A percentile compares a stretch with the other conserved stretches of the same genome.
Evolutionary conservation across 2,797 vertebrate genomes (phyloP).

Genomic region (Pseudochirops corinnae): DNA sequence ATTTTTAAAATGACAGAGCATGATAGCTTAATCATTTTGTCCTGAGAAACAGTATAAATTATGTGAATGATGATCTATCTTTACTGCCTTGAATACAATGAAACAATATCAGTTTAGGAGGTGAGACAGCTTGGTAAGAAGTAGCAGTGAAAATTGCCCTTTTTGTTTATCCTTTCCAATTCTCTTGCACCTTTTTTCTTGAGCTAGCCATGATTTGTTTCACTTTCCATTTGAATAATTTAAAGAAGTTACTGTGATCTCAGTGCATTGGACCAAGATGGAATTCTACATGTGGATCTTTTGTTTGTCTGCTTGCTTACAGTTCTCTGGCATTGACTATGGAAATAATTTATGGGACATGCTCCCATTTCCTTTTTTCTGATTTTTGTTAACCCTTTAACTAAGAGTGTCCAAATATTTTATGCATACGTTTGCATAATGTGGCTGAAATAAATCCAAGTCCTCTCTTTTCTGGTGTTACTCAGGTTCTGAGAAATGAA

Average conservation of each 20-base stretch:
- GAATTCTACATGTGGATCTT: slow-evolving; percentile 55
- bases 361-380: slow-evolving; percentile 48
- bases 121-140: not conserved
- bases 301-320: slow-evolving; percentile 61
- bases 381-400: slow-evolving; percentile 43
- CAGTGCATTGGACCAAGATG: not conserved
- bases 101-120: not conserved
- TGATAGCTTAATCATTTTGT: not conserved
- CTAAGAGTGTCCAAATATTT: slow-evolving; percentile 19
- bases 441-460: not conserved
- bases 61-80: not conserved
- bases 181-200: not conserved
- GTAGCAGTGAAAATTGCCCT: slow-evolving; percentile 10
- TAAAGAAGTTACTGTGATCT: slow-evolving; percentile 67
- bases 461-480: slow-evolving; percentile 3
- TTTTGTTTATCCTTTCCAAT: slow-evolving; percentile 43
- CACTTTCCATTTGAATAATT: slow-evolving; percentile 60
- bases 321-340: slow-evolving; percentile 28
- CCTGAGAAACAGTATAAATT: slow-evolving; percentile 19
- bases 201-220: slow-evolving; percentile 18
- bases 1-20: not conserved
- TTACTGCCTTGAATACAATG: slow-evolving; percentile 7
- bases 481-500: slow-evolving; percentile 8
- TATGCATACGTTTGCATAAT: not conserved
- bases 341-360: slow-evolving; percentile 66